Conservation (phyloP, 2,113 vertebrate species). For the Gopherus flavomarginatus region DNA sequence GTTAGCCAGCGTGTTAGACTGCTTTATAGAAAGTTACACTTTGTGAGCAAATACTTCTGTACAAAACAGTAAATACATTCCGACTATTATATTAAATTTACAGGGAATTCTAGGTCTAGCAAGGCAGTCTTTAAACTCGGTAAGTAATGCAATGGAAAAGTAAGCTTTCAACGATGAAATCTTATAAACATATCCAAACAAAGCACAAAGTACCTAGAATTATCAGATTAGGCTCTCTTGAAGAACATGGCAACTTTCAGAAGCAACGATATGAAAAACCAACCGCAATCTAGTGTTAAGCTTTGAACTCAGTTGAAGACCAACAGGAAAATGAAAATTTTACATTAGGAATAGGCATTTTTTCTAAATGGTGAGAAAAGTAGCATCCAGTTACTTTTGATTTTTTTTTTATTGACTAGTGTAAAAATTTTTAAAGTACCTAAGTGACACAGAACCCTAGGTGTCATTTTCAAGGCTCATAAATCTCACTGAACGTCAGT, state of each 20-base stretch:
- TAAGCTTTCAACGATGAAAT: neutral
- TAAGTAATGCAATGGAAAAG: neutral
- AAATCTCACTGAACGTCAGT: neutral
- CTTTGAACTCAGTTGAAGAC: neutral
- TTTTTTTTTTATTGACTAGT: neutral
- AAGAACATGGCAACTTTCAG: neutral
- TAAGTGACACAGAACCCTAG: neutral
- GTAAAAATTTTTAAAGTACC: neutral
- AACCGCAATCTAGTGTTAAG: neutral
- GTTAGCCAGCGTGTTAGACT: neutral
- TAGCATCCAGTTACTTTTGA: neutral
- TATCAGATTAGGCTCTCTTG: neutral
- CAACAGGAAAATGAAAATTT: neutral
- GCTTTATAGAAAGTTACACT: accelerated
- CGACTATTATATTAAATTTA: neutral
- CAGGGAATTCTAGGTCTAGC: neutral
- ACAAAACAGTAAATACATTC: neutral
- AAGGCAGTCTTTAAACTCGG: neutral
- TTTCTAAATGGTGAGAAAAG: neutral
- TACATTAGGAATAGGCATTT: neutral
- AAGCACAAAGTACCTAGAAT: neutral
- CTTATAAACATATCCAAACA: neutral
- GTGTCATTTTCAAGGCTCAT: neutral
- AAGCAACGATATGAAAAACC: neutral
- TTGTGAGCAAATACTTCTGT: neutral